phyloP scores from a whole-genome alignment of 2,113 vertebrate genomes.

The Malurus melanocephalus region DNA sequence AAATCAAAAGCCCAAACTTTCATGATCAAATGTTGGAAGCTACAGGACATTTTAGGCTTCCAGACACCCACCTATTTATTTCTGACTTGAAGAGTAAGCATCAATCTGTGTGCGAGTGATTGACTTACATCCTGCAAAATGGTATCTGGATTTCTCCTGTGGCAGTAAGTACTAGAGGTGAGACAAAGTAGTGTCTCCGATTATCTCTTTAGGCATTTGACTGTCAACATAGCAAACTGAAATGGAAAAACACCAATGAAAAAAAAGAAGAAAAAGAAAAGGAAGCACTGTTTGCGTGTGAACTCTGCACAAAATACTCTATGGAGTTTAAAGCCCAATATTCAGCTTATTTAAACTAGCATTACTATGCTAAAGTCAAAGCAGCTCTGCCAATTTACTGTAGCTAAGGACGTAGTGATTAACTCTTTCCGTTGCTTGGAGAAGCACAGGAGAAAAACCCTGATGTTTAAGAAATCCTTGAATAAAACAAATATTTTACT shows the following conservation, averaged over 20 bases:
- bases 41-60: not conserved
- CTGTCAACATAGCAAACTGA: not conserved
- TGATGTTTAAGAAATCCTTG: constrained; percentile 1
- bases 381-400: not conserved
- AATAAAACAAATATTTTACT: constrained; percentile 28
- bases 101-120: not conserved
- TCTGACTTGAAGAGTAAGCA: not conserved
- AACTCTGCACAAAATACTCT: not conserved
- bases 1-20: not conserved
- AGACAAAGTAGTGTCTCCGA: not conserved
- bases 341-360: constrained; percentile 3
- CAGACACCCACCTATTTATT: not conserved
- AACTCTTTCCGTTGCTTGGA: constrained; percentile 5
- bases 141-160: not conserved
- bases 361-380: not conserved
- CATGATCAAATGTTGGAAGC: not conserved
- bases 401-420: constrained; percentile 6
- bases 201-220: not conserved
- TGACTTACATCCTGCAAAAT: not conserved
- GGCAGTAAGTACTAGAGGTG: not conserved
- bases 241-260: not conserved
- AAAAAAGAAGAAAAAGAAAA: not conserved
- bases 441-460: not conserved
- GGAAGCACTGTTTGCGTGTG: not conserved
- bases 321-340: not conserved